Conservation (phyloP, 92 coral and sea anemone genomes). For the Epizoanthus scotinus region DNA sequence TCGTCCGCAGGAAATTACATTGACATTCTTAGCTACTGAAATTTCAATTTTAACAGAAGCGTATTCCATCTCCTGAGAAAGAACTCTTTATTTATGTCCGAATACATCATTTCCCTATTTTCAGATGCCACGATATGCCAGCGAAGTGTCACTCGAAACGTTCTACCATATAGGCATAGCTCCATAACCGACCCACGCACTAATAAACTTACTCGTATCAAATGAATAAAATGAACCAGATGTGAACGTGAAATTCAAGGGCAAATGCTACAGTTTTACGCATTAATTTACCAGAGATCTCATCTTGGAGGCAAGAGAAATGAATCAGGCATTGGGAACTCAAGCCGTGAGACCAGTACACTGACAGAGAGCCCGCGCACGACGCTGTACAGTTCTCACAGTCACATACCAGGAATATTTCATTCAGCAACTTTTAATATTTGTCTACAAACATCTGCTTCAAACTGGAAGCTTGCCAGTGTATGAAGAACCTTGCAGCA, state of each 20-base stretch:
- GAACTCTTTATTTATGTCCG: too few species aligned
- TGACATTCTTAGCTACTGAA: too few species aligned
- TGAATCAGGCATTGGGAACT: background rate
- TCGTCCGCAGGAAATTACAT: too few species aligned
- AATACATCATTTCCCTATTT: background rate
- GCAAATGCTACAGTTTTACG: background rate
- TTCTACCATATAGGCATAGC: too few species aligned
- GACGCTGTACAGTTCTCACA: background rate
- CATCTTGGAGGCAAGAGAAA: background rate
- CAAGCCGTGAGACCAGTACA: background rate
- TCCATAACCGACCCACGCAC: slow-evolving; percentile 16
- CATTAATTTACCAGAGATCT: background rate
- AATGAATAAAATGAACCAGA: background rate
- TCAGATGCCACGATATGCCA: background rate
- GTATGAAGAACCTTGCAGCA: background rate
- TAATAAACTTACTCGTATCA: background rate
- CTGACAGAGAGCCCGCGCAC: too few species aligned
- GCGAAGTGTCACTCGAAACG: too few species aligned
- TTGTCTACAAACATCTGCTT: slow-evolving; percentile 13
- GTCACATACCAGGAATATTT: slow-evolving; percentile 14
- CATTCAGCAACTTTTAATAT: background rate
- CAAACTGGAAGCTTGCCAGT: slow-evolving; percentile 21
- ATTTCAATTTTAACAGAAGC: too few species aligned
- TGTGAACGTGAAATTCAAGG: background rate
- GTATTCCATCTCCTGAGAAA: too few species aligned